Percentiles rank a stretch among this genome's conserved stretches.
phyloP scores from a whole-genome alignment of 2,888 invertebrate genomes.

The Agrochola litura region DNA sequence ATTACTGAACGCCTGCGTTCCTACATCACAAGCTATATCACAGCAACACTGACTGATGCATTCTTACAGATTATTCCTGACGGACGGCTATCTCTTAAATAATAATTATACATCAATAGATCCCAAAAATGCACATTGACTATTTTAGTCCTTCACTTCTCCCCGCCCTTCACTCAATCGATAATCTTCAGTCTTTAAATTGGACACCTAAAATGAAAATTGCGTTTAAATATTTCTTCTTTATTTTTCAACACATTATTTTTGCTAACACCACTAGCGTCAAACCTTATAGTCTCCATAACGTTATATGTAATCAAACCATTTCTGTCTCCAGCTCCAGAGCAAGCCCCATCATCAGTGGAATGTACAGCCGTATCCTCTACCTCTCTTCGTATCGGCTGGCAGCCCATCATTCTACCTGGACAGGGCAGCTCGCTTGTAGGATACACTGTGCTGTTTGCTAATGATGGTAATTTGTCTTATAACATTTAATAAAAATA shows the following conservation, averaged over 20 bases:
- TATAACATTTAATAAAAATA: background rate
- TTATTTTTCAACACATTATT: background rate
- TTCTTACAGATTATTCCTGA: too few species aligned
- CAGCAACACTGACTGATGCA: too few species aligned
- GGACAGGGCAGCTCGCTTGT: slow-evolving; percentile 88
- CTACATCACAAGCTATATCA: too few species aligned
- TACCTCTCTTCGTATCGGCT: slow-evolving; percentile 94
- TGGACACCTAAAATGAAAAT: slow-evolving; percentile 59
- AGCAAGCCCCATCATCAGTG: slow-evolving; percentile 94
- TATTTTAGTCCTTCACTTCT: too few species aligned
- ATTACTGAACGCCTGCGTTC: too few species aligned
- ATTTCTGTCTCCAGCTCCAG: slow-evolving; percentile 91
- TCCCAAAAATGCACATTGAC: background rate
- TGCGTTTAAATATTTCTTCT: background rate
- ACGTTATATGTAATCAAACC: background rate
- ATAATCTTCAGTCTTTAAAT: background rate
- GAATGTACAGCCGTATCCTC: slow-evolving; percentile 94
- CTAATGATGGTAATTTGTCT: slow-evolving; percentile 86
- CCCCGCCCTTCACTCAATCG: background rate
- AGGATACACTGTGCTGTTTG: slow-evolving; percentile 94
- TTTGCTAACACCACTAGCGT: background rate
- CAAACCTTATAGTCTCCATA: too few species aligned
- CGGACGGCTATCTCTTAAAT: too few species aligned
- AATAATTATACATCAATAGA: too few species aligned
- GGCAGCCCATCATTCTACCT: slow-evolving; percentile 92